A percentile compares a stretch with the other conserved stretches of the same genome.
Evolutionary conservation across 2,888 invertebrate genomes (phyloP).

Genomic region (Caradrina clavipalpis): DNA sequence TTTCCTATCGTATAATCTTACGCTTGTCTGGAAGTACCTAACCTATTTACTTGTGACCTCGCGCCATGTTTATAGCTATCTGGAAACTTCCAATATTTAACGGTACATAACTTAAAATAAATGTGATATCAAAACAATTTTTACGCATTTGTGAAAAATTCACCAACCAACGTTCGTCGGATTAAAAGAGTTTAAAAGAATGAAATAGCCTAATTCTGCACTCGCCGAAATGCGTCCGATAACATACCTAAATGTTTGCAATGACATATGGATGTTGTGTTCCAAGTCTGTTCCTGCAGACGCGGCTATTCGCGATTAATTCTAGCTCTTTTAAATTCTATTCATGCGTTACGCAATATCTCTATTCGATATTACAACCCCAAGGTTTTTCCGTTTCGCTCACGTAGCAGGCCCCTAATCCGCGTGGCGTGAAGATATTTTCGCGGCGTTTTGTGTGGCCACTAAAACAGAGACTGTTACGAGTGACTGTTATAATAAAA

Average conservation of each 20-base stretch:
- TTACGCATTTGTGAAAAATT: no score
- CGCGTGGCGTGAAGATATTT: constrained; percentile 80
- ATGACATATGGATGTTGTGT: background rate
- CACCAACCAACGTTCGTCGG: no score
- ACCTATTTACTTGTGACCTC: background rate
- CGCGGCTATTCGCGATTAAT: constrained; percentile 66
- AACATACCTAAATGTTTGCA: background rate
- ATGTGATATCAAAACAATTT: no score
- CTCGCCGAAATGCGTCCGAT: background rate
- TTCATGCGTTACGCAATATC: constrained; percentile 77
- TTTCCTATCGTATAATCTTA: background rate
- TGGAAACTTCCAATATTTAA: background rate
- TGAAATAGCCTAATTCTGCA: background rate
- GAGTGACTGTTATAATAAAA: background rate
- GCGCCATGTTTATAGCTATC: background rate
- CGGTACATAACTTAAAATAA: no score
- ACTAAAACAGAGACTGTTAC: constrained; percentile 58
- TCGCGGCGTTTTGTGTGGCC: constrained; percentile 71
- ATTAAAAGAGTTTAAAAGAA: no score
- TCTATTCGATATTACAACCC: constrained; percentile 73
- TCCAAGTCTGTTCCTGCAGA: constrained; percentile 21
- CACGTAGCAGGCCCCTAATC: constrained; percentile 77
- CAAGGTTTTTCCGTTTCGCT: constrained; percentile 74
- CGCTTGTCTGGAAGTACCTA: background rate
- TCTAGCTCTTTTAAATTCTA: constrained; percentile 76